phyloP scores from a whole-genome alignment of 2,888 invertebrate genomes.

The Galerucella nymphaeae region DNA sequence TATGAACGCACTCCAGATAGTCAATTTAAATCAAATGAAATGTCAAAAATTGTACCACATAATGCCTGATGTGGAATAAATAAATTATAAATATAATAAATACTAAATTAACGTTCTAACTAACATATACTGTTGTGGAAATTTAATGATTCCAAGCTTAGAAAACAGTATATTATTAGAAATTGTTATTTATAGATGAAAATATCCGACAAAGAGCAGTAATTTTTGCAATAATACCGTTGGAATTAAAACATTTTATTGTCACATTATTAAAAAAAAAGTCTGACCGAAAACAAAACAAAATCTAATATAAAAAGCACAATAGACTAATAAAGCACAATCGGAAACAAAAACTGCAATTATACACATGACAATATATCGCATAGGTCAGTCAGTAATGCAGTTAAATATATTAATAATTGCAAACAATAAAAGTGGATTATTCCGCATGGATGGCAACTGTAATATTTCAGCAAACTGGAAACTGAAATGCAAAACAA shows the following conservation, averaged over 20 bases:
- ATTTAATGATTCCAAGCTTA: no score
- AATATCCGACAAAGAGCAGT: slow-evolving; percentile 30
- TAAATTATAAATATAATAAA: no score
- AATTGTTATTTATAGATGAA: no score
- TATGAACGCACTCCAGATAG: no score
- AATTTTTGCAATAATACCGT: slow-evolving; percentile 42
- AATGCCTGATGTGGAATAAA: no score
- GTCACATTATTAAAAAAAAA: slow-evolving; percentile 61
- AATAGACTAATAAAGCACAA: slow-evolving; percentile 62
- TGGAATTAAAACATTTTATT: slow-evolving; percentile 56
- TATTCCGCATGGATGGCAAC: slow-evolving; percentile 61
- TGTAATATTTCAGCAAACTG: slow-evolving; percentile 55
- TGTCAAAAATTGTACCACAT: no score
- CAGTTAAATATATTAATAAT: slow-evolving; percentile 65
- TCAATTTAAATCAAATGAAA: no score
- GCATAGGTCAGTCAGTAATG: slow-evolving; percentile 59
- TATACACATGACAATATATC: slow-evolving; percentile 62
- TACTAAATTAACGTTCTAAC: no score
- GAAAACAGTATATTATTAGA: no score
- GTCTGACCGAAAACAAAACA: slow-evolving; percentile 57
- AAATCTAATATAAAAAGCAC: slow-evolving; percentile 63
- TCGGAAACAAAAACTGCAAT: slow-evolving; percentile 62
- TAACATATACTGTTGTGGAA: no score
- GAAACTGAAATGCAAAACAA: slow-evolving; percentile 51
- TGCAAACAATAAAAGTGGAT: slow-evolving; percentile 65